phyloP scores from a whole-genome alignment of 2,888 invertebrate species.

The Himalopsyche anomala region DNA sequence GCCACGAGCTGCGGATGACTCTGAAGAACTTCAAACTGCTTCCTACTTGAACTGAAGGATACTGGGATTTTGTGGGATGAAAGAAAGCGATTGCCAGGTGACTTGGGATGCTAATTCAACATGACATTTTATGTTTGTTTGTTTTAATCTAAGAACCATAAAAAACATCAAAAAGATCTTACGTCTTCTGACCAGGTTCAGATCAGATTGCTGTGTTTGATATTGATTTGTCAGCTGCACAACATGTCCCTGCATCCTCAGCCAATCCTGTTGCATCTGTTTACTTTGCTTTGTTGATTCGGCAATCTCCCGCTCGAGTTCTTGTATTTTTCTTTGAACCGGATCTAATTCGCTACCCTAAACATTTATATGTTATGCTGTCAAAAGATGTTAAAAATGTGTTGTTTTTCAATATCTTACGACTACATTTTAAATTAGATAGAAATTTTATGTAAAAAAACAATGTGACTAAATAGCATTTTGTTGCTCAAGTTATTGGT shows the following conservation, averaged over 20 bases:
- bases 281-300: conserved; percentile 80
- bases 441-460: too few relatives aligned
- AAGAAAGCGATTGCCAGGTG: too few relatives aligned
- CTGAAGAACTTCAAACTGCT: too few relatives aligned
- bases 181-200: conserved; percentile 84
- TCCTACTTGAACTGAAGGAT: too few relatives aligned
- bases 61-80: too few relatives aligned
- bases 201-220: conserved; percentile 81
- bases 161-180: conserved; percentile 2
- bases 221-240: conserved; percentile 83
- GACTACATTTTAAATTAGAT: too few relatives aligned
- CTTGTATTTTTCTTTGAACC: conserved; percentile 80
- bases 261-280: conserved; percentile 84
- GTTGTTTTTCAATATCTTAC: neutral
- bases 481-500: too few relatives aligned
- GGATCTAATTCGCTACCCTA: conserved; percentile 74
- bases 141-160: too few relatives aligned
- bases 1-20: too few relatives aligned
- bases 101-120: too few relatives aligned
- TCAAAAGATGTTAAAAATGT: neutral
- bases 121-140: too few relatives aligned
- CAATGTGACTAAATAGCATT: too few relatives aligned
- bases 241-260: conserved; percentile 85
- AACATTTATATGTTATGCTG: conserved; percentile 49
- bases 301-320: conserved; percentile 81